phyloP scores from a whole-genome alignment of 2,888 invertebrate genomes.

The Gymnocheta viridis region DNA sequence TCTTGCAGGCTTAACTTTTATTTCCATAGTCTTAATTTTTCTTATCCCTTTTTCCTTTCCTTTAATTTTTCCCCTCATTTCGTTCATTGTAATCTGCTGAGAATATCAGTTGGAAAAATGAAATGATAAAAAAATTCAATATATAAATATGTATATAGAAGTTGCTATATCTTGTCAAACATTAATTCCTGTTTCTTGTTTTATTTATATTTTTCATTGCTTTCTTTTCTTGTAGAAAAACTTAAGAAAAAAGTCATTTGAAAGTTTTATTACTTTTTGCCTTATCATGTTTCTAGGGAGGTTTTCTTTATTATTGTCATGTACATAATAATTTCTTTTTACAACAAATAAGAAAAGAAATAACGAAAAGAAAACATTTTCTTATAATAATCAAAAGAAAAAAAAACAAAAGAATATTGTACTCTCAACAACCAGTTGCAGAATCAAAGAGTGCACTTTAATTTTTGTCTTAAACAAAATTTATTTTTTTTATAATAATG shows the following conservation, averaged over 20 bases:
- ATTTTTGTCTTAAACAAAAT: conserved; percentile 1
- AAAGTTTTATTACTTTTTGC: conserved; percentile 74
- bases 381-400: conserved; percentile 22
- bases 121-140: conserved; percentile 29
- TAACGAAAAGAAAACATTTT: conserved; percentile 29
- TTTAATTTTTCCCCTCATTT: conserved; percentile 10
- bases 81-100: conserved; percentile 65
- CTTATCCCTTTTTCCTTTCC: conserved; percentile 29
- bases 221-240: conserved; percentile 38
- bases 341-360: conserved; percentile 42
- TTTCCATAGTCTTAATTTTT: conserved; percentile 51
- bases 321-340: conserved; percentile 67
- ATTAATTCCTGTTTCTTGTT: conserved; percentile 61
- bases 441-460: conserved; percentile 36
- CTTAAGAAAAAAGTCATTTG: conserved; percentile 71
- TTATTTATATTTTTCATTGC: conserved; percentile 44
- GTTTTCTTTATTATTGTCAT: conserved; percentile 68
- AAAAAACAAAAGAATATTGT: conserved; percentile 15
- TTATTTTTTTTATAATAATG: background rate
- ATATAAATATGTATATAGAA: conserved; percentile 13
- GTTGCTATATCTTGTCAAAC: conserved; percentile 68
- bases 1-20: conserved; percentile 47
- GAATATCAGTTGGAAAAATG: conserved; percentile 55
- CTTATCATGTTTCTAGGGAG: conserved; percentile 70
- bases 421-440: conserved; percentile 57